phyloP scores from a whole-genome alignment of 1,140 invertebrate species.

The Lepidurus apus region DNA sequence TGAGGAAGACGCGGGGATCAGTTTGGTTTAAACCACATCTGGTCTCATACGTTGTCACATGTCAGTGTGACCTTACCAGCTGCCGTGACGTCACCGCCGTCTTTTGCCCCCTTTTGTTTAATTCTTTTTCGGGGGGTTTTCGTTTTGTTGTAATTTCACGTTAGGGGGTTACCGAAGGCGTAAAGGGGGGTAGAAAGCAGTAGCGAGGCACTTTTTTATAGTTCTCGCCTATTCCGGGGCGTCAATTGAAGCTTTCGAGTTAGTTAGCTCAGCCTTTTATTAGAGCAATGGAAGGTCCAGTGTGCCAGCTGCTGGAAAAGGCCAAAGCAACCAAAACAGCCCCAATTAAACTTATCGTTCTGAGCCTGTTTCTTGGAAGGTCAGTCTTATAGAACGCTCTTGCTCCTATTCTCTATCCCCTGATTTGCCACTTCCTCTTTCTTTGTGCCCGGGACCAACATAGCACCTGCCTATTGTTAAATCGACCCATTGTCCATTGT shows the following conservation, averaged over 20 bases:
- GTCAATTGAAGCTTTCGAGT: constrained; percentile 13
- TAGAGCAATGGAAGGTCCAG: background rate
- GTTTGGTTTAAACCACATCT: background rate
- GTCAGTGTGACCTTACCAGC: constrained; percentile 6
- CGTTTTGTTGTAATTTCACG: background rate
- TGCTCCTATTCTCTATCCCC: background rate
- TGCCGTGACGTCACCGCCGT: background rate
- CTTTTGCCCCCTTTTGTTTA: constrained; percentile 5
- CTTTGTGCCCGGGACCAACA: constrained; percentile 2
- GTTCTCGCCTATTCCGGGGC: background rate
- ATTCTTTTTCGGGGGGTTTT: background rate
- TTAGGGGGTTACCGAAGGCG: background rate
- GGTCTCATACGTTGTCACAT: background rate
- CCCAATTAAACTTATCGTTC: background rate
- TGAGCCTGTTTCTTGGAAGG: background rate
- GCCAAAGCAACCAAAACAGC: background rate
- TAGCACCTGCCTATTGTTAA: constrained; percentile 8
- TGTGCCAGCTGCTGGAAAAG: constrained; percentile 4
- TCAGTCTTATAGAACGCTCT: background rate
- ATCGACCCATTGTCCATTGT: background rate
- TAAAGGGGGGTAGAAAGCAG: background rate
- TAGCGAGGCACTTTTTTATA: background rate
- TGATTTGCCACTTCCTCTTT: background rate
- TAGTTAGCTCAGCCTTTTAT: constrained; percentile 13
- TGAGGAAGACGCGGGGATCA: background rate